Base-by-base conservation (phyloP, 1,140 invertebrate genomes). In the Himalopsyche phryganea region DNA sequence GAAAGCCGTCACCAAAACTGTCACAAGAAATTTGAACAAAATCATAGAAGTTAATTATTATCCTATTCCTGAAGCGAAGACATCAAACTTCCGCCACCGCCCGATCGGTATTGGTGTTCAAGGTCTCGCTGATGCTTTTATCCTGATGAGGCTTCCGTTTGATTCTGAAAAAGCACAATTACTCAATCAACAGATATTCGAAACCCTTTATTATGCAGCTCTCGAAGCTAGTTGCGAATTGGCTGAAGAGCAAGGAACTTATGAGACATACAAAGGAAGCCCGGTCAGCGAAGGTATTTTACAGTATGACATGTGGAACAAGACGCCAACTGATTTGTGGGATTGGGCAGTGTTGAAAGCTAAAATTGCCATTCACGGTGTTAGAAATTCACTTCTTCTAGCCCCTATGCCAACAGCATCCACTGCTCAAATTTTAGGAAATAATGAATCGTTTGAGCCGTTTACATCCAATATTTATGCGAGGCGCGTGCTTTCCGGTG, bases 321-420 rank as follows among this genome's bases (percentile, higher is more conserved):
- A 80, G 65, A 89, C 81, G n/a, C 94, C 94, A 10, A 88, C 92
- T 35, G 76, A 87, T 67, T 76, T 96, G 6, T 96, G 94, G 88
- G 84, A 99, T 70, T 99, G 98, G 97, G 66, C 71, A 13, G 74
- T 67, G 10, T 76, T 99, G 23, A 95, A 95, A 73, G 80, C 79
- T 60, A 90, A 92, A 68, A 98, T 99, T 66, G 85, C 86, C 7
- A 83, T 92, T 73, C 81, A 94, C 79, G 98, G 98, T 18, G 79
- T 99, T 0, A 79, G 96, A 44, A 99, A 99, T 80, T 97, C 94
- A 11, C 78, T 99, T 6, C 77, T 99, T 1, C 65, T 99, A 44
- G 96, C 98, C 0, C 96, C 96, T 1, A 99, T 99, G 97, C 98
- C 97, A 1, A 99, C 97, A 10, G 96, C 97, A 10, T 98, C 96